Evolutionary conservation across 1,140 invertebrate species (phyloP), one percentile per base, ranked within the genome.

Genomic region (Camponotus pennsylvanicus): DNA sequence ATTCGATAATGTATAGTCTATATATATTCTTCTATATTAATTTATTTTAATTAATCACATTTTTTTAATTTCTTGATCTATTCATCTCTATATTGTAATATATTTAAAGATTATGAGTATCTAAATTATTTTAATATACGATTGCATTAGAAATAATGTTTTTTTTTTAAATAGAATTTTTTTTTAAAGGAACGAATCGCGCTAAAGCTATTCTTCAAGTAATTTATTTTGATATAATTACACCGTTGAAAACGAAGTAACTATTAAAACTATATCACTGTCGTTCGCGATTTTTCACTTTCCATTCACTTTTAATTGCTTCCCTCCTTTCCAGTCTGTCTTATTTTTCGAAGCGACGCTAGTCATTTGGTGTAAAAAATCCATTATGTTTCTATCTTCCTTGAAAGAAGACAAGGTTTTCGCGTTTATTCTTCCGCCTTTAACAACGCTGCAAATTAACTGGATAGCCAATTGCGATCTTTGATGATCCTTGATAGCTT

Each of bases 141-240:
- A 27, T 76, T 15, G 49, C 3, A 6, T 80, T 80, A 40, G 61
- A 80, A 27, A 57, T 57, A 80, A 70, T 70, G 15, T 5, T 7
- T 78, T 75, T 55, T 45, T 45, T 86, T 40, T 15, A 55, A 55
- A 75, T 55, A 52, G 15, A 88, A 42, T 49, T 49, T 34, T 40
- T 91, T 87, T 70, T 61, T 89, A 69, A 27, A 27, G 27, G 27
- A 27, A 27, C 83, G 86, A 88, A 64, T 66, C 59, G 67, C 59
- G 67, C 80, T 89, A 89, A 71, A 80, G 82, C 89, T 85, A 89
- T 80, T 83, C 69, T 86, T 64, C 76, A 55, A 90, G 79, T 84
- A 88, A 91, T 91, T 85, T 76, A 80, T 91, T 88, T 91, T 89
- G 89, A 91, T 64, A 80, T 85, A 83, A 89, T 89, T 91, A 86